Base-by-base conservation (phyloP, 2,797 vertebrate species). In the Ctenosaura bakeri region DNA sequence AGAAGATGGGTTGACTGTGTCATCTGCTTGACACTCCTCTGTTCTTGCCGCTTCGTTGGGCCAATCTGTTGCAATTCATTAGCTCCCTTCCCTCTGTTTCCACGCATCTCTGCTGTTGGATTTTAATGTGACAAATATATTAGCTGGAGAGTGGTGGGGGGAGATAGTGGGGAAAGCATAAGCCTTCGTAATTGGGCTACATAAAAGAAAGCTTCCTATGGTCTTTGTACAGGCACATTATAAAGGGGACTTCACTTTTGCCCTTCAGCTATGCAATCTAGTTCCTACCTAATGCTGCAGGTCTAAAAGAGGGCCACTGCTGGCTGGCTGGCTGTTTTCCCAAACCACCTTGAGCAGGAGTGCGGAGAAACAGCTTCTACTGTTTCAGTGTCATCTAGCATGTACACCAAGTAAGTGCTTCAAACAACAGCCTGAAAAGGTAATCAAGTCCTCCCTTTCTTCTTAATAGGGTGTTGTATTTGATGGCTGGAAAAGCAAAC, bases 1-100 rank as follows among this genome's bases (percentile, higher is more conserved):
- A 7, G 74, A 46, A 74, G 83, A 89, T 18, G 59, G n/a, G 16
- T n/a, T 32, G 83, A 20, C 29, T 38, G 74, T 24, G 32, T 78
- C 38, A 26, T 66, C 66, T 52, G 73, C 42, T 52, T 66, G 82
- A 77, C 59, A 29, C 79, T 88, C 66, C 59, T 62, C 69, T 88
- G 32, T 77, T 78, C 82, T 77, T 85, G 82, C 46, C 2, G n/a
- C 83, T 66, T 56, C 26, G 12, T 1, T 42, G 74, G 88, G 12
- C 46, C 74, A 38, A 42, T 79, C 74, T 89, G 73, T 69, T 85
- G 88, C 83, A 89, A 56, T 85, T 69, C 82, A 85, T 85, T 78
- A 69, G 46, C 83, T 89, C 83, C 22, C 13, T 35, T 88, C 80
- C 42, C 73, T 66, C 0, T 78, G 46, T 88, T 69, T 78, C 56